Conservation (phyloP, 37 sponge, comb jelly and placozoan genomes). For the Theonella swinhoei region DNA sequence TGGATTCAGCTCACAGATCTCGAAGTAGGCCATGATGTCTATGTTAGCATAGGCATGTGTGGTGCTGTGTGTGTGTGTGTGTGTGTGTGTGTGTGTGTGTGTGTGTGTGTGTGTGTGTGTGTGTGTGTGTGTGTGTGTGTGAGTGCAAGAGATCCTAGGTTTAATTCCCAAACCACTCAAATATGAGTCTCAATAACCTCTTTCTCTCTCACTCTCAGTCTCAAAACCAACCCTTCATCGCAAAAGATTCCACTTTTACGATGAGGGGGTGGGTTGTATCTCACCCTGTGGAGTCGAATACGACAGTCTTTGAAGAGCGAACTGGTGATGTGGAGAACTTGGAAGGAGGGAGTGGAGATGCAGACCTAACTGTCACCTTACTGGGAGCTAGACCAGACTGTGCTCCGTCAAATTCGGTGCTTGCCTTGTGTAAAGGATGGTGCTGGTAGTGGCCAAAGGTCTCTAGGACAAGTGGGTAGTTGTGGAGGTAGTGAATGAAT, state of each 20-base stretch:
- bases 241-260: too few species aligned
- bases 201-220: too few species aligned
- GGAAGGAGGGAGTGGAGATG: slow-evolving; percentile 53
- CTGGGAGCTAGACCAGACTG: neutral
- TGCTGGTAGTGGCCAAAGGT: slow-evolving; percentile 93
- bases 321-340: slow-evolving; percentile 30
- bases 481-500: slow-evolving; percentile 73
- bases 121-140: neutral
- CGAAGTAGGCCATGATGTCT: slow-evolving; percentile 78
- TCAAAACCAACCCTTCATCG: too few species aligned
- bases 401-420: slow-evolving; percentile 49
- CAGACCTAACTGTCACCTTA: slow-evolving; percentile 13
- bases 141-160: neutral
- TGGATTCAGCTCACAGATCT: slow-evolving; percentile 91
- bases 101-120: too few species aligned
- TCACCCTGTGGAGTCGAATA: slow-evolving; percentile 50
- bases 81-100: too few species aligned
- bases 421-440: slow-evolving; percentile 79
- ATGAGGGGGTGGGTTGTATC: too few species aligned
- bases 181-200: too few species aligned
- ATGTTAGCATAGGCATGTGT: slow-evolving; percentile 66
- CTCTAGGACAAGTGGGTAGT: slow-evolving; percentile 77
- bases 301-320: slow-evolving; percentile 43
- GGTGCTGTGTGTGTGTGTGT: slow-evolving; percentile 43
- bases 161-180: too few species aligned